phyloP scores from a whole-genome alignment of 1,140 invertebrate genomes.

The Bemisia tabaci region DNA sequence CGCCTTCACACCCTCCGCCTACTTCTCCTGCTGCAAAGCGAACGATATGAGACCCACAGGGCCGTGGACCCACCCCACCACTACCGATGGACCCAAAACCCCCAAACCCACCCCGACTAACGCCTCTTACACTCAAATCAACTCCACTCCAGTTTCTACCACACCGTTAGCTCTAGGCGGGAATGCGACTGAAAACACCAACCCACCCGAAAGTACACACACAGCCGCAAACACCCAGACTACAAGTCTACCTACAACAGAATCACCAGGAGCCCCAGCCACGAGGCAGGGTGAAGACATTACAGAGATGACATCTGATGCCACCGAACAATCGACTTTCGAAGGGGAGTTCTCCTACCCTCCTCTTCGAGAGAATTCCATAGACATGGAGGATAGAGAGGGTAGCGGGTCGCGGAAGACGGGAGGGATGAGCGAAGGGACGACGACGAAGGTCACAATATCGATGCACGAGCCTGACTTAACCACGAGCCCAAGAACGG shows the following conservation, averaged over 20 bases:
- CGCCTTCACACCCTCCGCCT: conserved; percentile 32
- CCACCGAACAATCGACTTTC: background rate
- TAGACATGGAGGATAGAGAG: background rate
- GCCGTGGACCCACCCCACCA: background rate
- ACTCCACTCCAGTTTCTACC: background rate
- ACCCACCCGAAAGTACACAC: too few relatives aligned
- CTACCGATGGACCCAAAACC: background rate
- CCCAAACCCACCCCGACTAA: background rate
- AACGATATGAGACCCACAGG: conserved; percentile 10
- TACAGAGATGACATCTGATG: background rate
- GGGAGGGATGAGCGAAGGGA: background rate
- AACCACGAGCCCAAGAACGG: background rate
- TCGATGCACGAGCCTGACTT: background rate
- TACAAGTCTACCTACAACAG: too few relatives aligned
- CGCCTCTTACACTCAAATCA: background rate
- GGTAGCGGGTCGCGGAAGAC: background rate
- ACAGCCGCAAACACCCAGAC: too few relatives aligned
- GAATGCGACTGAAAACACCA: too few relatives aligned
- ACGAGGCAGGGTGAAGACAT: background rate
- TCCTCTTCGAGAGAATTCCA: background rate
- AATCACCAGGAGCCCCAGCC: too few relatives aligned
- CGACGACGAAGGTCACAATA: background rate
- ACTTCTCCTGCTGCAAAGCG: conserved; percentile 32
- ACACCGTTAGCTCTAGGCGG: too few relatives aligned
- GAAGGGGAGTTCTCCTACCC: background rate